These are phyloP conservation scores for Peromyscus attwateri DNA, from an alignment of 2,797 vertebrate species.

Conservation along the genomic window DNA sequence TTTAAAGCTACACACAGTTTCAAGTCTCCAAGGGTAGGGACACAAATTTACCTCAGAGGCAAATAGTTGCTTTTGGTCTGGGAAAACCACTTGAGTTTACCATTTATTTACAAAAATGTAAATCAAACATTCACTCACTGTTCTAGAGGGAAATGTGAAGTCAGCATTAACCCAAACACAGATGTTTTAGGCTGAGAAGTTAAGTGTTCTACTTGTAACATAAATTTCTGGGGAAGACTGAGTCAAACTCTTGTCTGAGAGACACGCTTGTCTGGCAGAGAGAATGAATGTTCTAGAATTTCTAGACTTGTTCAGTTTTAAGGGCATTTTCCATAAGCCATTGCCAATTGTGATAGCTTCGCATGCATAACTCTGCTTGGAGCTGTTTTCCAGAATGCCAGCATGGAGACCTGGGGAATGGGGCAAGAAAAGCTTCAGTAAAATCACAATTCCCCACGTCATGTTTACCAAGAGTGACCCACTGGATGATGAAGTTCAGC, in stretches of 20 bases:
- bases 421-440: neutral
- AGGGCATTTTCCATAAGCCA: neutral
- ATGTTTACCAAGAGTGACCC: neutral
- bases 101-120: constrained; percentile 82
- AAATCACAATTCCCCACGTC: neutral
- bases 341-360: neutral
- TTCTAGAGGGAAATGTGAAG: constrained; percentile 78
- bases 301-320: constrained; percentile 15
- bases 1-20: constrained; percentile 79
- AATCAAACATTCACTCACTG: constrained; percentile 78
- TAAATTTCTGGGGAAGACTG: constrained; percentile 64
- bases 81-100: constrained; percentile 80
- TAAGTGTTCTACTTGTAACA: constrained; percentile 76
- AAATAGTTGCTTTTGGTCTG: constrained; percentile 81
- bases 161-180: constrained; percentile 71
- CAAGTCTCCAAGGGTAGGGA: constrained; percentile 74
- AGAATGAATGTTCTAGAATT: neutral
- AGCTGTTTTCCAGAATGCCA: constrained; percentile 16
- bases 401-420: neutral
- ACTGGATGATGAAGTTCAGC: neutral
- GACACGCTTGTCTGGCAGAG: neutral
- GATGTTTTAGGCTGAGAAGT: constrained; percentile 72
- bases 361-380: neutral
- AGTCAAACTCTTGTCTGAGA: constrained; percentile 68
- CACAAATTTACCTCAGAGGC: constrained; percentile 77